Percentiles rank a stretch among this genome's conserved stretches.
phyloP scores from a whole-genome alignment of 2,888 invertebrate species.

The Leucozona laternaria region DNA sequence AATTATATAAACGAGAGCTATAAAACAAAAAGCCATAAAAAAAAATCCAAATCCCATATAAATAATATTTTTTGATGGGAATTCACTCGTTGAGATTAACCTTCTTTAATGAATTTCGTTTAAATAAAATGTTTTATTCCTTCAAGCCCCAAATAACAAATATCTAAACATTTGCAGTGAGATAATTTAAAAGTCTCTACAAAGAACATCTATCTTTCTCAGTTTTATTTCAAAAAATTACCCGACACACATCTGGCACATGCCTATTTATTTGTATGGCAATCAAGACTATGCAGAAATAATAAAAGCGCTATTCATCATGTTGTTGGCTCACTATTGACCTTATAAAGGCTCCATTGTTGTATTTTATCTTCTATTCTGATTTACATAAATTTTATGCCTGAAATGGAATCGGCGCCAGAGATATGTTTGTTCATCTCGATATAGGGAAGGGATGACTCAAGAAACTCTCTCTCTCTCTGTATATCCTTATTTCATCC shows the following conservation, averaged over 20 bases:
- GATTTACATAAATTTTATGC: slow-evolving; percentile 14
- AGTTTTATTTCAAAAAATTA: background rate
- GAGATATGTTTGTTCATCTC: background rate
- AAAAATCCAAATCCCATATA: background rate
- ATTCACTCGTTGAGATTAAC: background rate
- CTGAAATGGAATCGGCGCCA: slow-evolving; percentile 19
- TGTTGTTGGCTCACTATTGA: slow-evolving; percentile 2
- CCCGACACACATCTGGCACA: background rate
- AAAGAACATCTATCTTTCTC: background rate
- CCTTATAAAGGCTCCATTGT: slow-evolving; percentile 9
- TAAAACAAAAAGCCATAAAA: slow-evolving; percentile 3
- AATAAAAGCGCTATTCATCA: slow-evolving; percentile 12
- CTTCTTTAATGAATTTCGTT: slow-evolving; percentile 4
- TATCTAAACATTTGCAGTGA: background rate
- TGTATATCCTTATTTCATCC: background rate
- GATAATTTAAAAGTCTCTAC: background rate
- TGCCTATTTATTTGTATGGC: background rate
- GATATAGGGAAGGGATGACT: slow-evolving; percentile 14
- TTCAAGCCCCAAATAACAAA: background rate
- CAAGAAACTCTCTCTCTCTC: background rate
- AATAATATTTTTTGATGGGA: slow-evolving; percentile 9
- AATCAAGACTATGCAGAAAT: background rate
- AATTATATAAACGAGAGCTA: background rate
- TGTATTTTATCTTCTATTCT: background rate
- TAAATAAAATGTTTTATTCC: background rate